These are phyloP conservation scores for Cottoperca gobio DNA, from an alignment of 2,797 vertebrate species.

Conservation along the genomic window DNA sequence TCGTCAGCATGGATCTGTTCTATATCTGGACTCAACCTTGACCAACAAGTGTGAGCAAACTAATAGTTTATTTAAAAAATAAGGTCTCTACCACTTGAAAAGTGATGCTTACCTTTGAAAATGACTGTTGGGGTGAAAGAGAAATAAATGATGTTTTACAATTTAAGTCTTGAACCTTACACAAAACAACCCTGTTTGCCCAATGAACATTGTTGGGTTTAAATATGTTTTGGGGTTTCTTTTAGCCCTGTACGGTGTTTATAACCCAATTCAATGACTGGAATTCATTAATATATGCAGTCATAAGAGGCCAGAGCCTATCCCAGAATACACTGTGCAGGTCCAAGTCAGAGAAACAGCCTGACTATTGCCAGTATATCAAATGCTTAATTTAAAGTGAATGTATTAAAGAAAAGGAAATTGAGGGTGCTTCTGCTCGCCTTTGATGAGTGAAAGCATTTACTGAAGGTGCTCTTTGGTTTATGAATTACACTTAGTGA, in stretches of 20 bases:
- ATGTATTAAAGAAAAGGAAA: constrained; percentile 45
- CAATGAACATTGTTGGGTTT: background rate
- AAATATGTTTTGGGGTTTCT: background rate
- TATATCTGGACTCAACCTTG: background rate
- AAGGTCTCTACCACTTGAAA: constrained; percentile 45
- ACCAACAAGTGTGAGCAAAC: background rate
- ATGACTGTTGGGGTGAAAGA: constrained; percentile 76
- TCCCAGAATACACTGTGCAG: background rate
- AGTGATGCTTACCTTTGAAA: constrained; percentile 76
- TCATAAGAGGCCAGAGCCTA: background rate
- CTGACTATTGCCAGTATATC: constrained; percentile 9
- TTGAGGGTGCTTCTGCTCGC: constrained; percentile 29
- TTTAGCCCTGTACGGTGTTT: background rate
- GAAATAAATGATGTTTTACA: constrained; percentile 74
- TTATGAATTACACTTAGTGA: constrained; percentile 37
- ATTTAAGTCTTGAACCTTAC: constrained; percentile 37
- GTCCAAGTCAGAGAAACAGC: constrained; percentile 7
- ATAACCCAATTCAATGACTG: background rate
- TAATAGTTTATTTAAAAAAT: constrained; percentile 1
- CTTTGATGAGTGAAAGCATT: constrained; percentile 52
- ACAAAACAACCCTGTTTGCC: constrained; percentile 29
- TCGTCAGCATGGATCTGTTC: background rate
- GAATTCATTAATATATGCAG: background rate
- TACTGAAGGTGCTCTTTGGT: constrained; percentile 44
- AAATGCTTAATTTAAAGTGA: constrained; percentile 41